These are phyloP conservation scores for Merodon equestris DNA, from an alignment of 2,888 invertebrate species.

Conservation along the genomic window DNA sequence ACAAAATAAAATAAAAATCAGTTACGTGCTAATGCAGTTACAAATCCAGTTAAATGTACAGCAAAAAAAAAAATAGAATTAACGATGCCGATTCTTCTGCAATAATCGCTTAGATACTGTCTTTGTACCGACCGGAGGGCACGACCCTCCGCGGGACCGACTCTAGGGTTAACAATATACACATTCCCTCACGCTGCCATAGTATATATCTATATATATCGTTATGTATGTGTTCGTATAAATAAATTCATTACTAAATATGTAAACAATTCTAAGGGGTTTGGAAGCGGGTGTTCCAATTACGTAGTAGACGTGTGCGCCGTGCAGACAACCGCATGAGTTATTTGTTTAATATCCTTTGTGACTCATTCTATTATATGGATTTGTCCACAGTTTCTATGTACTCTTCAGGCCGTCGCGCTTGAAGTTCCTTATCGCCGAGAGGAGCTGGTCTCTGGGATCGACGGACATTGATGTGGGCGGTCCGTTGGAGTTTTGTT, in stretches of 20 bases:
- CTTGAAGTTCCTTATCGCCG: constrained; percentile 86
- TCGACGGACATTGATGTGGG: constrained; percentile 77
- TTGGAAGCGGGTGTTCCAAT: not conserved
- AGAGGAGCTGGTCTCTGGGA: constrained; percentile 84
- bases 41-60: constrained; percentile 56
- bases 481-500: constrained; percentile 62
- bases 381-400: not conserved
- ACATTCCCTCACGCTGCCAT: no score
- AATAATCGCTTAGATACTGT: no score
- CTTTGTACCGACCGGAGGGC: constrained; percentile 8
- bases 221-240: constrained; percentile 28
- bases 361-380: constrained; percentile 27
- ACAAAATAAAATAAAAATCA: constrained; percentile 42
- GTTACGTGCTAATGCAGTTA: constrained; percentile 50
- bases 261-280: constrained; percentile 29
- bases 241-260: constrained; percentile 58
- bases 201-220: no score
- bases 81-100: no score
- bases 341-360: constrained; percentile 37
- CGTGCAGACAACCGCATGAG: not conserved
- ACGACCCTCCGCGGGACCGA: not conserved
- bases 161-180: constrained; percentile 34
- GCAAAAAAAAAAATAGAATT: constrained; percentile 22
- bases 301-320: not conserved
- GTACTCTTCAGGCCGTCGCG: constrained; percentile 73